Conservation (phyloP, 2,797 vertebrate genomes). For the Phaenicophaeus curvirostris region DNA sequence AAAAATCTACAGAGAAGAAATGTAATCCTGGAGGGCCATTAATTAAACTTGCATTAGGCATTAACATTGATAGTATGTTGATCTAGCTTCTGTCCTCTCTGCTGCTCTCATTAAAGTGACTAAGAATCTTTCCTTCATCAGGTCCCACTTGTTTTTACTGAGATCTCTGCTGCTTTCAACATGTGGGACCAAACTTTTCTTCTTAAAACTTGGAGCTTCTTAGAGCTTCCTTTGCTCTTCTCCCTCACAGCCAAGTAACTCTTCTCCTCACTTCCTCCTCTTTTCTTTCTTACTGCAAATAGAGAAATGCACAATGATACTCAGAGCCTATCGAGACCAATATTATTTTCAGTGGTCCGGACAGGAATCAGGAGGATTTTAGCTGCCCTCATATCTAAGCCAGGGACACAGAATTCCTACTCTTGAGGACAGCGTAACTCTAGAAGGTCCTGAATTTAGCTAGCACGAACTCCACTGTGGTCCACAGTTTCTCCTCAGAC, state of each 20-base stretch:
- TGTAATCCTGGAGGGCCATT: constrained; percentile 3
- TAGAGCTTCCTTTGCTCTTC: background rate
- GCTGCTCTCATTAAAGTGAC: background rate
- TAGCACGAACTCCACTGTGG: background rate
- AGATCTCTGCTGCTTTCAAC: background rate
- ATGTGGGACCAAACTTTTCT: background rate
- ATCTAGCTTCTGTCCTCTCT: constrained; percentile 40
- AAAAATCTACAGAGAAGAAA: background rate
- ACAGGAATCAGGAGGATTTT: background rate
- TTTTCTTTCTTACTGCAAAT: background rate
- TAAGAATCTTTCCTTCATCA: background rate
- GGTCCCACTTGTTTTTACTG: background rate
- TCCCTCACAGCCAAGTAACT: accelerated
- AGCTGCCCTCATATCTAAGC: background rate
- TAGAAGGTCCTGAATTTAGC: background rate
- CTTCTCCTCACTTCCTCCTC: background rate
- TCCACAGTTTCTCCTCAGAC: background rate
- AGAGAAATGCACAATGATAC: background rate
- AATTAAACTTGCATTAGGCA: background rate
- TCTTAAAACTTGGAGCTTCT: background rate
- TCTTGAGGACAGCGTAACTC: background rate
- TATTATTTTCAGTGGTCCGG: background rate
- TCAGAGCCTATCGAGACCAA: background rate
- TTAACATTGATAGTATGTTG: constrained; percentile 6
- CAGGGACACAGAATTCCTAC: background rate